Evolutionary conservation across 2,113 vertebrate genomes (phyloP), one percentile per base, ranked within the genome.

Genomic region (Callipepla californica): DNA sequence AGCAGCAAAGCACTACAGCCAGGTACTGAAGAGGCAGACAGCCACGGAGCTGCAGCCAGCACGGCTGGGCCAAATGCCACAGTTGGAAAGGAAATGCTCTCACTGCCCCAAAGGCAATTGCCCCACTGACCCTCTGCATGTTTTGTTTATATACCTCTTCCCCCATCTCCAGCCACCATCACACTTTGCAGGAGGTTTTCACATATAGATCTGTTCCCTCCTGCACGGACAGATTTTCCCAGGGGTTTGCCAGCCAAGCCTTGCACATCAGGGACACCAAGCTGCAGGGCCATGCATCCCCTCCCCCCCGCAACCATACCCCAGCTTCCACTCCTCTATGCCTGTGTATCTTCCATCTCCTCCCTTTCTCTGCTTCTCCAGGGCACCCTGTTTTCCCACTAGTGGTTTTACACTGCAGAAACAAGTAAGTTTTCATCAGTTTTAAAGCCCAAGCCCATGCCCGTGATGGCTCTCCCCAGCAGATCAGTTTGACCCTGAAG

Each of bases 391-490:
- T 40, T 84, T 81, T 55, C 61, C n/a, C 74, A 45, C 14, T 4
- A 5, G 38, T 30, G 45, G 28, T 79, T 84, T 59, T 28, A 63
- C 18, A 18, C 2, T 57, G 53, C 75, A 42, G 28, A 72, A 93
- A 19, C 17, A 65, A 86, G 11, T 0, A 9, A 57, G 11, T 34
- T 68, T 42, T 65, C 78, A 32, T 13, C 25, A 61, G 30, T 11
- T 70, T 62, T 21, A 42, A 76, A 2, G 40, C 1, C 9, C 0
- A 76, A 2, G 40, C 1, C 9, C 0, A 0, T 4, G 8, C 40
- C 75, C 75, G 28, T 8, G n/a, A 55, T 9, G 20, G 14, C 7
- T 81, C 16, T 75, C 51, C 62, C n/a, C 36, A 58, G 26, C 5
- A 85, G 79, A 8, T 8, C 11, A 6, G 26, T 69, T 73, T 58